phyloP scores from a whole-genome alignment of 1,140 invertebrate genomes.

The Drosophila malerkotliana region DNA sequence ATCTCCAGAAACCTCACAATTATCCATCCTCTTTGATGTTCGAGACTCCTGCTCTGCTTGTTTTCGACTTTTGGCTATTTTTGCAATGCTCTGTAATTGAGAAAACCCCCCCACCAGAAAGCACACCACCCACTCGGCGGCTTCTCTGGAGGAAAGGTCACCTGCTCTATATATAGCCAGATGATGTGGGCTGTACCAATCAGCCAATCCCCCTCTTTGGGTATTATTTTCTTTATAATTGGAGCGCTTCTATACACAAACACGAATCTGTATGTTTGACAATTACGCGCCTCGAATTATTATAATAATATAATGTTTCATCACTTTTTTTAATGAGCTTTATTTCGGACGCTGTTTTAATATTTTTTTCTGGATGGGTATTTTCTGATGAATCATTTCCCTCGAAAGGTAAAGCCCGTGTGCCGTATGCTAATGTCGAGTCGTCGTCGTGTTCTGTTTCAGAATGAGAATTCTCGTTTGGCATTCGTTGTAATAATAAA shows the following conservation, averaged over 20 bases:
- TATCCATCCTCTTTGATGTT: no score
- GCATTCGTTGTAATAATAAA: slow-evolving; percentile 63
- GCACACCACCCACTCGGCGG: slow-evolving; percentile 25
- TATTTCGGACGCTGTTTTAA: slow-evolving; percentile 16
- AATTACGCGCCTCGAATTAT: slow-evolving; percentile 40
- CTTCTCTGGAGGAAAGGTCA: slow-evolving; percentile 62
- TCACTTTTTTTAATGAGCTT: slow-evolving; percentile 31
- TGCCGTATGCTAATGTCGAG: slow-evolving; percentile 48
- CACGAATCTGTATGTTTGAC: slow-evolving; percentile 55
- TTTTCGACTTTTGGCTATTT: slow-evolving; percentile 44
- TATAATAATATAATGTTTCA: slow-evolving; percentile 46
- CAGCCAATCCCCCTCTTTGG: slow-evolving; percentile 26
- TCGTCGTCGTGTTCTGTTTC: slow-evolving; percentile 26
- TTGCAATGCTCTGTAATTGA: slow-evolving; percentile 72
- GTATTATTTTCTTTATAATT: slow-evolving; percentile 71
- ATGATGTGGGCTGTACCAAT: slow-evolving; percentile 55
- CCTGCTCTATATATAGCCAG: slow-evolving; percentile 63
- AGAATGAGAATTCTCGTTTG: slow-evolving; percentile 17
- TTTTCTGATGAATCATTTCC: slow-evolving; percentile 63
- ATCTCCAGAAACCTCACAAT: no score
- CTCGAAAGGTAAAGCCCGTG: slow-evolving; percentile 27
- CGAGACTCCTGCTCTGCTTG: no score
- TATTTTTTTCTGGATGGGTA: slow-evolving; percentile 11
- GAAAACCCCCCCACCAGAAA: slow-evolving; percentile 25
- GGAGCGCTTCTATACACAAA: slow-evolving; percentile 38